phyloP scores from a whole-genome alignment of 1,140 invertebrate genomes.

The Drosophila teissieri region DNA sequence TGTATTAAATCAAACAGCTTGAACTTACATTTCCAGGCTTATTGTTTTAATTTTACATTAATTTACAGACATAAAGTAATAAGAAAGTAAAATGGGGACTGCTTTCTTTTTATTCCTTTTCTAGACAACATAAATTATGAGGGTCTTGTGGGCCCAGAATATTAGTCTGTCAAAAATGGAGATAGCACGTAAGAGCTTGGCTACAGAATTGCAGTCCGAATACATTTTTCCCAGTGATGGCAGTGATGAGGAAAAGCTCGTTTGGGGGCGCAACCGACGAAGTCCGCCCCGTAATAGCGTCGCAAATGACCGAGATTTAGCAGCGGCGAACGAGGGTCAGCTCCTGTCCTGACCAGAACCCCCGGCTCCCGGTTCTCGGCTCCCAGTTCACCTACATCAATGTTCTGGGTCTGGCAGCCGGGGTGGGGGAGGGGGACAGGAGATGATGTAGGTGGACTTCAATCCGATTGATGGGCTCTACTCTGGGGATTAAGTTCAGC shows the following conservation, averaged over 20 bases:
- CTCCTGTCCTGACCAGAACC: conserved; percentile 47
- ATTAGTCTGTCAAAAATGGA: no score
- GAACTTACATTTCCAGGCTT: no score
- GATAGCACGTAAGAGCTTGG: no score
- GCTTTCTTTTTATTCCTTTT: no score
- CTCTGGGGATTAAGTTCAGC: conserved; percentile 54
- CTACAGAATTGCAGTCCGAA: not conserved
- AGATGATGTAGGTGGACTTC: conserved; percentile 53
- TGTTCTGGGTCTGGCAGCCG: conserved; percentile 7
- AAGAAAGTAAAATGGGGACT: no score
- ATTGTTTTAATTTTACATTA: no score
- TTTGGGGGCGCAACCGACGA: conserved; percentile 16
- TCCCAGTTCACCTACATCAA: conserved; percentile 44
- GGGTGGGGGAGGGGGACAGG: not conserved
- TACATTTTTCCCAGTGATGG: conserved; percentile 1
- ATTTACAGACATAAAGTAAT: no score
- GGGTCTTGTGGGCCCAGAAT: no score
- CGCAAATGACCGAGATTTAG: conserved; percentile 78
- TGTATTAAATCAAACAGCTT: not conserved
- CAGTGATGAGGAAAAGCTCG: not conserved
- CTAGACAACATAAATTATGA: no score
- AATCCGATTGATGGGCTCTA: conserved; percentile 78
- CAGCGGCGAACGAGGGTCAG: conserved; percentile 37
- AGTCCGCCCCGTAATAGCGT: conserved; percentile 58
- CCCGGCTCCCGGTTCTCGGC: not conserved